Conservation (phyloP, 2,888 invertebrate genomes). For the Atherix ibis region DNA sequence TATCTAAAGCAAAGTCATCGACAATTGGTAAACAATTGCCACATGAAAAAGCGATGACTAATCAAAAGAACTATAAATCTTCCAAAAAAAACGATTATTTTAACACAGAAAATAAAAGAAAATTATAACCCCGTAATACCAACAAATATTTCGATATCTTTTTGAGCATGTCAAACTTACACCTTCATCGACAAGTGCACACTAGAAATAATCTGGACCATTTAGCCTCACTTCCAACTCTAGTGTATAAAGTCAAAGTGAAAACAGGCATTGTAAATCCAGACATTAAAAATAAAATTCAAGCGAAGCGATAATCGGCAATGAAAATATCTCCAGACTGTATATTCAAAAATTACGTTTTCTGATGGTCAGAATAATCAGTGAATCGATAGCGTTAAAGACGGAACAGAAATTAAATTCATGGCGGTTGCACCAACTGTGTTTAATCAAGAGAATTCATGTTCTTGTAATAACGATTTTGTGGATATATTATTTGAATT, state of each 20-base stretch:
- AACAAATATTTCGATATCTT: slow-evolving; percentile 23
- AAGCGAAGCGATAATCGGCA: background rate
- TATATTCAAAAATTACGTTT: no score
- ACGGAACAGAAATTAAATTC: background rate
- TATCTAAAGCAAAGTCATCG: no score
- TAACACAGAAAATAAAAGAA: no score
- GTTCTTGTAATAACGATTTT: no score
- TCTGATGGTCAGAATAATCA: slow-evolving; percentile 1
- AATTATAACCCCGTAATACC: slow-evolving; percentile 32
- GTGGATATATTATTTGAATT: no score
- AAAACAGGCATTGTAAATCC: background rate
- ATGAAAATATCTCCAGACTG: no score
- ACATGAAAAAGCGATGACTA: no score
- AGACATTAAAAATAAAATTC: background rate
- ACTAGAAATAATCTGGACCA: slow-evolving; percentile 17
- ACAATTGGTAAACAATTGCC: no score
- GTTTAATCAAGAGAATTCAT: no score
- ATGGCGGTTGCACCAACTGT: slow-evolving; percentile 2
- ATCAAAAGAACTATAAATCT: no score
- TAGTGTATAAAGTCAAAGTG: slow-evolving; percentile 11
- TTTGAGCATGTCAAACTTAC: slow-evolving; percentile 30
- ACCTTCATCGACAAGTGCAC: slow-evolving; percentile 17
- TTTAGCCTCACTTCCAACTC: slow-evolving; percentile 25
- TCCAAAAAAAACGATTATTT: no score
- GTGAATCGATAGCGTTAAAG: background rate